phyloP scores from a whole-genome alignment of 2,113 vertebrate species.

The Fulmarus glacialis region DNA sequence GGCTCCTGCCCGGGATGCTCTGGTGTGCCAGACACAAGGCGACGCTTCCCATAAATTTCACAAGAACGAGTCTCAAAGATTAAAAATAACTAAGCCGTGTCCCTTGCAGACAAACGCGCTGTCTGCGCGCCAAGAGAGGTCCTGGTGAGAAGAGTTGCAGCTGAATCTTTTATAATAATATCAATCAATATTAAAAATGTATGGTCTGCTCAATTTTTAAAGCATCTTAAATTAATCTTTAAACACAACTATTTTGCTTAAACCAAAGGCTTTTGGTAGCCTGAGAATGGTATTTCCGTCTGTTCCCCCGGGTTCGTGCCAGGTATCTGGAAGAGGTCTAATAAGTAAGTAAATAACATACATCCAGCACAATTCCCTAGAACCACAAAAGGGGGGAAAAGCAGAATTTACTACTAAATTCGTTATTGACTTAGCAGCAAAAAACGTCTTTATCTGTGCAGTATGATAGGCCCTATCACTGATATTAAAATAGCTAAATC shows the following conservation, averaged over 20 bases:
- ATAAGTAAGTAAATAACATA: constrained; percentile 41
- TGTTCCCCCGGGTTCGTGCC: background rate
- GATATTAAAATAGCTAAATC: background rate
- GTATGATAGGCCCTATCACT: background rate
- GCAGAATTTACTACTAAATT: background rate
- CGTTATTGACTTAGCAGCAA: background rate
- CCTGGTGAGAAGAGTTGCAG: constrained; percentile 60
- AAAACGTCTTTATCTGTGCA: background rate
- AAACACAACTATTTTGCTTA: constrained; percentile 81
- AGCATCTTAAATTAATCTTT: constrained; percentile 81
- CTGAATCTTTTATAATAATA: constrained; percentile 82
- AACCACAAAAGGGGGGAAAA: background rate
- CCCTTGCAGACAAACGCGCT: constrained; percentile 48
- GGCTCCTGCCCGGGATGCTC: background rate
- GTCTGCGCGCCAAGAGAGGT: constrained; percentile 29
- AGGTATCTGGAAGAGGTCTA: constrained; percentile 25
- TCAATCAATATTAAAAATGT: constrained; percentile 84
- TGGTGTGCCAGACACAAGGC: background rate
- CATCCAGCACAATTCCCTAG: constrained; percentile 23
- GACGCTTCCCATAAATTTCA: constrained; percentile 43
- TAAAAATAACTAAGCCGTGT: constrained; percentile 56
- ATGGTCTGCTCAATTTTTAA: constrained; percentile 80
- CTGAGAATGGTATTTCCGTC: background rate
- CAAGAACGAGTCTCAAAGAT: constrained; percentile 6
- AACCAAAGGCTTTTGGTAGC: constrained; percentile 67